These are phyloP conservation scores for Malurus elegans DNA, from an alignment of 2,113 vertebrate species.

Conservation along the genomic window DNA sequence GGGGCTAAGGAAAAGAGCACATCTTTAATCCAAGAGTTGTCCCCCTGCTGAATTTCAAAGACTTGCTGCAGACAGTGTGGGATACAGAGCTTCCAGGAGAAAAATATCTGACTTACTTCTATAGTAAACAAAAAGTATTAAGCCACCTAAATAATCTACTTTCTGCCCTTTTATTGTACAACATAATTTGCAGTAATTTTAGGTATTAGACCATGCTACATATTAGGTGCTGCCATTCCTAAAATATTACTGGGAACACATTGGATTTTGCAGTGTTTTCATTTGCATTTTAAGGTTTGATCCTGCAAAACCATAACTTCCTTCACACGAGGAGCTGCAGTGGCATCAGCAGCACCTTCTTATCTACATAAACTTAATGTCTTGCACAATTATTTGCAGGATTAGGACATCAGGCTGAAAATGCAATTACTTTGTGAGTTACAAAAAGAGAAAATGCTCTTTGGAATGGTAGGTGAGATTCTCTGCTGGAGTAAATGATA, in stretches of 20 bases:
- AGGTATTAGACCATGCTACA: neutral
- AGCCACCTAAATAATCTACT: neutral
- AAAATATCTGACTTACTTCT: neutral
- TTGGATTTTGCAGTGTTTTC: neutral
- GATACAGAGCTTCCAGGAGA: neutral
- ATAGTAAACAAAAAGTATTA: neutral
- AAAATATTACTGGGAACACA: neutral
- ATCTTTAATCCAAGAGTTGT: slow-evolving; percentile 43
- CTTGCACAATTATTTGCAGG: slow-evolving; percentile 40
- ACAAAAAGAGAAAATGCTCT: neutral
- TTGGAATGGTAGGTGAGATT: slow-evolving; percentile 33
- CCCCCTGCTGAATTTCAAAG: slow-evolving; percentile 55
- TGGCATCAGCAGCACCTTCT: neutral
- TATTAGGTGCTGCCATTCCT: neutral
- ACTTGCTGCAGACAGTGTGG: neutral
- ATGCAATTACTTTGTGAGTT: slow-evolving; percentile 18
- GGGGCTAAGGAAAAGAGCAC: slow-evolving; percentile 30
- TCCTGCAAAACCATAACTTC: neutral
- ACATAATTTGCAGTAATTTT: neutral
- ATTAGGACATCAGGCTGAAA: slow-evolving; percentile 19
- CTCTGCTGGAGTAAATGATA: slow-evolving; percentile 38
- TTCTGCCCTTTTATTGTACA: neutral
- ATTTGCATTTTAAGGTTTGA: slow-evolving; percentile 9
- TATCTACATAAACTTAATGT: slow-evolving; percentile 46
- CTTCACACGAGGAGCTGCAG: neutral